Conservation (phyloP, 2,888 invertebrate species). For the Nineta flava region DNA sequence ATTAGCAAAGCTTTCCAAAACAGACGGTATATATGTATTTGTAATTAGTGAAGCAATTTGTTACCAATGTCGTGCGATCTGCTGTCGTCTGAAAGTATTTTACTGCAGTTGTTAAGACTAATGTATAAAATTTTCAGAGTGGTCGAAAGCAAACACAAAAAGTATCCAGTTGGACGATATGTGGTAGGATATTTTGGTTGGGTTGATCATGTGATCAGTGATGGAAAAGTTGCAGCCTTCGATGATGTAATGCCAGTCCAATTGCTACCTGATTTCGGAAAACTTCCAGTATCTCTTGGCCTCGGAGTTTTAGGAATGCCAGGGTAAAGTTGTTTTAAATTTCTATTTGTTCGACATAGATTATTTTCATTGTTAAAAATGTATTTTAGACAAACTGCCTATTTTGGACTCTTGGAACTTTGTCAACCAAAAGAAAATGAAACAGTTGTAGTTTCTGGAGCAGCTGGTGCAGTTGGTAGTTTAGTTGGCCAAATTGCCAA, state of each 20-base stretch:
- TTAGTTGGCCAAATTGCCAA: conserved; percentile 68
- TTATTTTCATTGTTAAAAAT: background rate
- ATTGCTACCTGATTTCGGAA: conserved; percentile 39
- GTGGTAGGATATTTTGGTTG: conserved; percentile 52
- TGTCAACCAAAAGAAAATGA: conserved; percentile 56
- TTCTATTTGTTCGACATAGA: background rate
- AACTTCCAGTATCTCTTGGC: conserved; percentile 42
- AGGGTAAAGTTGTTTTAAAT: conserved; percentile 32
- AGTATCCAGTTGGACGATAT: conserved; percentile 46
- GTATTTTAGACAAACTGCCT: conserved; percentile 46
- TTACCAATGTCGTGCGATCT: no score
- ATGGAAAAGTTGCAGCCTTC: background rate
- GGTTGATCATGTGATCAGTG: conserved; percentile 38
- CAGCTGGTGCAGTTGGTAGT: conserved; percentile 65
- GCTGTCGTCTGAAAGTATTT: no score
- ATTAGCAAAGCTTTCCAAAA: no score
- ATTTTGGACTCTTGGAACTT: conserved; percentile 55
- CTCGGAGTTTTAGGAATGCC: conserved; percentile 56
- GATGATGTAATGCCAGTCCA: conserved; percentile 16
- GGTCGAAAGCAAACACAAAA: conserved; percentile 44
- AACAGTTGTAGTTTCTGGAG: conserved; percentile 54
- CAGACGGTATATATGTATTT: no score
- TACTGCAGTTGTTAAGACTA: no score
- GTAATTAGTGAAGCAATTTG: no score
- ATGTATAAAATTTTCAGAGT: conserved; percentile 41